Base-by-base conservation (phyloP, 2,797 vertebrate species). In the Tokudaia muenninki region DNA sequence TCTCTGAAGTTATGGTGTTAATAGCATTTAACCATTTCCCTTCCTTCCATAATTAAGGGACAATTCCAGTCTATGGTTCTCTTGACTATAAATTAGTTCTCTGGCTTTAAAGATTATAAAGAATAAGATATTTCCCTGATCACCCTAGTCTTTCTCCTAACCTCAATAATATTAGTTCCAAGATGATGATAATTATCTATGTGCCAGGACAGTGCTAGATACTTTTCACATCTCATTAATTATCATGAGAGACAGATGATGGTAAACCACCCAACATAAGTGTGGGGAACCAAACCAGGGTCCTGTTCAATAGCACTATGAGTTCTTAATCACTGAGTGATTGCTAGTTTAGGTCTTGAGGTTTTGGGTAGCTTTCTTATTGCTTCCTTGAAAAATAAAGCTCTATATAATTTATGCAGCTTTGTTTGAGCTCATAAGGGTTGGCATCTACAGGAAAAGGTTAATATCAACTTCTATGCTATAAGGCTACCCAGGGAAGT, bases 41-140 rank as follows among this genome's bases (percentile, higher is more conserved):
- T 79, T 72, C 52, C 26, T 78, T 55, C 9, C 82, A 75, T 59
- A 92, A 63, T 44, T 90, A 81, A 86, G 17, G 4, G 12, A 6
- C 24, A 26, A 82, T 82, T 84, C 11, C 19, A 52, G 26, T 22
- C 19, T 81, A 55, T 74, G 61, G 80, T 59, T 78, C 52, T 91
- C 59, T 79, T 22, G 14, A 79, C 41, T 86, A 86, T 63, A 93
- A 94, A 31, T 87, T 61, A 55, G 47, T 92, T 92, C 19, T 82
- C 47, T 89, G 55, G 52, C 57, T 88, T 63, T 78, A 44, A 87
- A 88, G 67, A 83, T 84, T 34, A 81, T 16, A 94, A 59, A 89
- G 17, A 52, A 65, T 34, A 87, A 7, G 22, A 55, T 74, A 63
- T 52, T 7, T 29, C 22, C 78, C 12, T 11, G 14, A 41, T 24